Percentiles rank a stretch among this genome's conserved stretches.
Conservation (phyloP, 2,888 invertebrate genomes). For the Dicycla oo region DNA sequence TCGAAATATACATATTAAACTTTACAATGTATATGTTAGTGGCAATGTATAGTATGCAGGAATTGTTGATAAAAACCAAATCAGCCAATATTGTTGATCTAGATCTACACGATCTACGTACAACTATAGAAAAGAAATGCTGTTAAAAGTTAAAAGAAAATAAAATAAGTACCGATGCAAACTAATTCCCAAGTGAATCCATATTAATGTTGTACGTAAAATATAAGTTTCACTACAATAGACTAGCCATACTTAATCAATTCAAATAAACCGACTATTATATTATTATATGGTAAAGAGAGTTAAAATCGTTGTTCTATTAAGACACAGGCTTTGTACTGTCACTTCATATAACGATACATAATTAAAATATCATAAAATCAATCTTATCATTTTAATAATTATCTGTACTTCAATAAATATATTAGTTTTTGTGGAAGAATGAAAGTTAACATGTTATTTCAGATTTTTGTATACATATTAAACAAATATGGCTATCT, state of each 20-base stretch:
- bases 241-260: conserved; percentile 63
- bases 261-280: conserved; percentile 55
- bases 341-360: conserved; percentile 45
- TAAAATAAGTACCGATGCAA: background rate
- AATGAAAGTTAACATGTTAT: conserved; percentile 37
- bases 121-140: conserved; percentile 17
- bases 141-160: background rate
- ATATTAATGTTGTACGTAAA: conserved; percentile 18
- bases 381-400: conserved; percentile 41
- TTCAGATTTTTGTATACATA: conserved; percentile 44
- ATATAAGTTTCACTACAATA: conserved; percentile 46
- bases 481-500: conserved; percentile 47
- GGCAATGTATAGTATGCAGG: background rate
- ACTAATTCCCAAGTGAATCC: conserved; percentile 44
- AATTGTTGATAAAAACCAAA: background rate
- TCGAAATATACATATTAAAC: background rate
- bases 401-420: conserved; percentile 56
- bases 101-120: background rate
- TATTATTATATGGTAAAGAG: conserved; percentile 53
- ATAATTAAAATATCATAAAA: conserved; percentile 51
- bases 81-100: conserved; percentile 2
- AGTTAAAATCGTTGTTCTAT: conserved; percentile 71
- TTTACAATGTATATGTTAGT: background rate
- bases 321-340: conserved; percentile 83
- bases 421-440: conserved; percentile 64